Conservation (phyloP, 2,797 vertebrate species). For the Thaleichthys pacificus region DNA sequence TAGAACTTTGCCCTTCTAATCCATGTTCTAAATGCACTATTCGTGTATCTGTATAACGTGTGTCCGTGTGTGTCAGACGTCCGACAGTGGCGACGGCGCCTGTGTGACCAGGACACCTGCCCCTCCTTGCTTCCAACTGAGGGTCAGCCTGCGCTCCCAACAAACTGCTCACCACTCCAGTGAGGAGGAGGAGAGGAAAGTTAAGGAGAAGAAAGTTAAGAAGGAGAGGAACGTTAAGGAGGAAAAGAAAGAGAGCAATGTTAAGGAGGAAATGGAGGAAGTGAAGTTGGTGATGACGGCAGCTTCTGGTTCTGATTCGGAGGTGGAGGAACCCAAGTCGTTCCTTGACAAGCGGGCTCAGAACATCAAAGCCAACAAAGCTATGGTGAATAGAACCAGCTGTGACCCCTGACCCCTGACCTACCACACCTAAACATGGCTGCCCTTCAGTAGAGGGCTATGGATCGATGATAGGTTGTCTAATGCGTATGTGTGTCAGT, state of each 20-base stretch:
- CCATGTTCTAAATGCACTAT: too few species aligned
- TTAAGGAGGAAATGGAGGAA: slow-evolving; percentile 21
- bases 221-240: not conserved
- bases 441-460: not conserved
- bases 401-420: too few species aligned
- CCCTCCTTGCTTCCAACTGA: slow-evolving; percentile 58
- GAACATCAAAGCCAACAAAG: slow-evolving; percentile 81
- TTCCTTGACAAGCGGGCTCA: slow-evolving; percentile 73
- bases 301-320: slow-evolving; percentile 41
- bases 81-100: slow-evolving; percentile 22
- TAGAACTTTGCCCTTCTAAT: too few species aligned
- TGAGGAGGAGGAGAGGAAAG: slow-evolving; percentile 26
- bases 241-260: not conserved
- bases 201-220: slow-evolving; percentile 18
- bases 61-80: slow-evolving; percentile 33
- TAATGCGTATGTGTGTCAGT: slow-evolving; percentile 49
- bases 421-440: not conserved
- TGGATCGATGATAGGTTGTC: not conserved
- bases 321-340: slow-evolving; percentile 34
- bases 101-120: slow-evolving; percentile 10
- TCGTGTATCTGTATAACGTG: too few species aligned
- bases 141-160: slow-evolving; percentile 59
- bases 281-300: not conserved
- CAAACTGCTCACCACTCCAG: not conserved
- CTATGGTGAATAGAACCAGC: slow-evolving; percentile 66